A percentile compares a stretch with the other conserved stretches of the same genome.
phyloP scores from a whole-genome alignment of 1,140 invertebrate species.

The Hydropsyche tenuis region DNA sequence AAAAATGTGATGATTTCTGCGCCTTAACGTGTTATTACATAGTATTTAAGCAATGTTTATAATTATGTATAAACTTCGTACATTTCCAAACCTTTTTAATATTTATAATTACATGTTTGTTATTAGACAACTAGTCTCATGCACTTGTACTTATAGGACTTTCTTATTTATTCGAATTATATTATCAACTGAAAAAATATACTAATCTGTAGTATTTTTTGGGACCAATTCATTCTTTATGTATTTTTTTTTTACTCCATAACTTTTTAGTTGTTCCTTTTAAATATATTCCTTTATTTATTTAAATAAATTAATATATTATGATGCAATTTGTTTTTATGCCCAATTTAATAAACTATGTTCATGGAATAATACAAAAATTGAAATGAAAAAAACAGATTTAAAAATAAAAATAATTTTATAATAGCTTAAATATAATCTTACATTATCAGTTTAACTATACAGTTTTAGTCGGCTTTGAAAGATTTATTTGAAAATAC shows the following conservation, averaged over 20 bases:
- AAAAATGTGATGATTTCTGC: slow-evolving; percentile 28
- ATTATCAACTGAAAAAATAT: slow-evolving; percentile 4
- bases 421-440: too few relatives aligned
- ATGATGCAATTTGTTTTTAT: background rate
- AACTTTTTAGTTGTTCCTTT: background rate
- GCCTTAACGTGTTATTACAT: slow-evolving; percentile 26
- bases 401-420: too few relatives aligned
- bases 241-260: slow-evolving; percentile 1
- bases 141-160: slow-evolving; percentile 17
- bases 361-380: too few relatives aligned
- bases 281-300: slow-evolving; percentile 39
- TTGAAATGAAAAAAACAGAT: too few relatives aligned
- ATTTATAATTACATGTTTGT: background rate
- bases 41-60: background rate
- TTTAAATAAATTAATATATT: slow-evolving; percentile 46
- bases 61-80: slow-evolving; percentile 20
- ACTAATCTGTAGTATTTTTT: slow-evolving; percentile 34
- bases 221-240: slow-evolving; percentile 48
- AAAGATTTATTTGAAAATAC: too few relatives aligned
- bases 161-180: slow-evolving; percentile 32
- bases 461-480: too few relatives aligned
- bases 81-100: slow-evolving; percentile 1
- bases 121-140: slow-evolving; percentile 30
- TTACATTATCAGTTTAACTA: too few relatives aligned
- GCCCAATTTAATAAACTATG: too few relatives aligned